Base-by-base conservation (phyloP, 2,113 vertebrate species). In the Ia io region DNA sequence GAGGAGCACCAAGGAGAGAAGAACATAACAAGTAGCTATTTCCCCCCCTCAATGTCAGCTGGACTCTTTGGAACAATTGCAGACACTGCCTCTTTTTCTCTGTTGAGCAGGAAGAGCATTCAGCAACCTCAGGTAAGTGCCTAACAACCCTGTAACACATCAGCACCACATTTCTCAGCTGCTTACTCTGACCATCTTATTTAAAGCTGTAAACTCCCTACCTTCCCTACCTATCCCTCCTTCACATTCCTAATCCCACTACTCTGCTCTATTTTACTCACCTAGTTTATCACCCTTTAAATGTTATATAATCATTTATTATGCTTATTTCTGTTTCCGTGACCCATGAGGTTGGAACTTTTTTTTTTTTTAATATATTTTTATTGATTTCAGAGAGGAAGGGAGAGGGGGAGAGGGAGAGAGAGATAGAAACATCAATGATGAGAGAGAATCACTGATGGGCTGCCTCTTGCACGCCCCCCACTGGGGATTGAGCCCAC, bases 1-100 rank as follows among this genome's bases (percentile, higher is more conserved):
- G 95, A 98, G 96, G 73, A 98, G 78, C 16, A 2, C 96, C 88
- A 82, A 96, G 96, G 88, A 97, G 5, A 82, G 97, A 17, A 53
- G 84, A 67, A 77, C 70, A 74, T 44, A 91, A 91, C 3, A 0
- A 92, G 77, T 35, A 93, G 82, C 71, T 90, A 74, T 76, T 97
- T 97, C 88, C 53, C 77, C 77, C 59, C 59, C 94, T 95, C 86
- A 90, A 51, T 70, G 87, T 91, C 92, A 82, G 93, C 80, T 97
- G 77, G 84, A 85, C 53, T 73, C 63, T 87, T 69, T 73, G 76
- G 73, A 94, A 96, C 86, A 95, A 96, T 20, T 84, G 67, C 56
- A 92, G 90, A 78, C 35, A 91, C 42, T 73, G 47, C 30, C 76
- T 93, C 71, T 87, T 35, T 70, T 67, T 94, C 49, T 91, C 65